Conservation (phyloP, 2,113 vertebrate genomes). For the Amazona guildingii region DNA sequence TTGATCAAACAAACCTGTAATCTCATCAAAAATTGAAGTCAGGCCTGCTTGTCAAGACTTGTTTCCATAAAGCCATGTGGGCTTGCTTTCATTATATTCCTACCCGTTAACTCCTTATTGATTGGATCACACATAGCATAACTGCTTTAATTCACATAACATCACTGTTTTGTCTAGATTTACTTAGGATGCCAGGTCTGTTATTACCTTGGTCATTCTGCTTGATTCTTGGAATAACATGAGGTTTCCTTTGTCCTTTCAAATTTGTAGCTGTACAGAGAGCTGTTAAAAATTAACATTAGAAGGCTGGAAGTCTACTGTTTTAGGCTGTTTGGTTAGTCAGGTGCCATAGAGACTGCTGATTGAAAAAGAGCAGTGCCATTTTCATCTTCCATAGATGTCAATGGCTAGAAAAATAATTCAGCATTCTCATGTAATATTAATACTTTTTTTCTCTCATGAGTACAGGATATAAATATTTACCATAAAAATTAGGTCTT, state of each 20-base stretch:
- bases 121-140: not conserved
- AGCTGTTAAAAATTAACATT: not conserved
- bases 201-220: not conserved
- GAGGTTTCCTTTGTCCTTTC: not conserved
- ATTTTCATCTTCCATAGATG: constrained; percentile 1
- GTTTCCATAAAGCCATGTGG: constrained; percentile 40
- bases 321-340: not conserved
- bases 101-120: constrained; percentile 18
- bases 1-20: constrained; percentile 67
- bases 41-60: constrained; percentile 56
- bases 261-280: not conserved
- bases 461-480: not conserved
- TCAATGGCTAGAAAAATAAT: constrained; percentile 9
- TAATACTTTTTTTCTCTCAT: not conserved
- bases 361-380: not conserved
- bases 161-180: not conserved
- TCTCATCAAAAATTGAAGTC: constrained; percentile 57
- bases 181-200: not conserved
- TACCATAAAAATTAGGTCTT: not conserved
- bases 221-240: not conserved
- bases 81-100: constrained; percentile 27
- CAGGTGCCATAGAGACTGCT: not conserved
- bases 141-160: constrained; percentile 20
- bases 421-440: not conserved
- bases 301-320: not conserved